A percentile compares a stretch with the other conserved stretches of the same genome.
phyloP scores from a whole-genome alignment of 2,888 invertebrate species.

The Protophormia terraenovae region DNA sequence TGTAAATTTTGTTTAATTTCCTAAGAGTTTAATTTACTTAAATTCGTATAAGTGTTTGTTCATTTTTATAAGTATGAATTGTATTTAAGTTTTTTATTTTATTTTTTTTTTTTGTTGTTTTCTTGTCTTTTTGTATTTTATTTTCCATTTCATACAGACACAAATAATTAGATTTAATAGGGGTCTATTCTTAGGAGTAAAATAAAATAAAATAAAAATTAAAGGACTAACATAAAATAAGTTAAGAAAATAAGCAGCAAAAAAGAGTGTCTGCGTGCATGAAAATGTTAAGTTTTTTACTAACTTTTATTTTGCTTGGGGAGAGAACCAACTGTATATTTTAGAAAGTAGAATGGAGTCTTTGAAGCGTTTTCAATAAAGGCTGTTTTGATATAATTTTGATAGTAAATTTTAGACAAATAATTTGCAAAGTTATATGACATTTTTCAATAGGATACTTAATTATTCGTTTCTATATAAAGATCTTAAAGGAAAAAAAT shows the following conservation, averaged over 20 bases:
- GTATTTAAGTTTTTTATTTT: neutral
- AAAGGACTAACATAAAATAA: neutral
- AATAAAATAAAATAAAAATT: neutral
- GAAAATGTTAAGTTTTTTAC: neutral
- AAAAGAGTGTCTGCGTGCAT: neutral
- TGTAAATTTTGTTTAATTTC: neutral
- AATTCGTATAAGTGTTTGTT: neutral
- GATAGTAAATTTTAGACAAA: neutral
- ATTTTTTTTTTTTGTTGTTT: neutral
- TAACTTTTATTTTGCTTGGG: neutral
- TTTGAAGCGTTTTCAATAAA: too few species aligned
- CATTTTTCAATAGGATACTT: too few species aligned
- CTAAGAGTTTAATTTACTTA: neutral
- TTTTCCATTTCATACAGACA: constrained; percentile 1
- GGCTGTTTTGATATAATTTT: too few species aligned
- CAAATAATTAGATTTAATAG: constrained; percentile 50
- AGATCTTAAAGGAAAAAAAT: too few species aligned
- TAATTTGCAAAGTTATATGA: too few species aligned
- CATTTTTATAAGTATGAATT: neutral
- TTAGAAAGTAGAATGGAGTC: too few species aligned
- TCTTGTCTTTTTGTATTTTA: neutral
- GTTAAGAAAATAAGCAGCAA: neutral
- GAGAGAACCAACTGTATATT: neutral
- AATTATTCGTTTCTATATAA: too few species aligned
- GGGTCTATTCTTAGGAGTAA: constrained; percentile 17